These are phyloP conservation scores for Amphipoea lucens DNA, from an alignment of 2,888 invertebrate genomes.

Conservation along the genomic window DNA sequence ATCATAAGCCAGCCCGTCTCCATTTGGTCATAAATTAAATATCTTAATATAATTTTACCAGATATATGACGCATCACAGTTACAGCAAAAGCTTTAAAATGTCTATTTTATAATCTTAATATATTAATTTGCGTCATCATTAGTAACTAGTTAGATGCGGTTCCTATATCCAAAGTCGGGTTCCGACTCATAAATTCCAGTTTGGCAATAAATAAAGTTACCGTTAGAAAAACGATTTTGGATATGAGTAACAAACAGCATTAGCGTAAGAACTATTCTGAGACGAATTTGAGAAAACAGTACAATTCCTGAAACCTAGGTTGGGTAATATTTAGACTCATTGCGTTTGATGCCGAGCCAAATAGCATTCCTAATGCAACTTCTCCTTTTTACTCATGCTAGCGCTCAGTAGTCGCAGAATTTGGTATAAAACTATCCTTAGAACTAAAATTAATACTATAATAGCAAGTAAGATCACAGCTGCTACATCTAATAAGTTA, in stretches of 20 bases:
- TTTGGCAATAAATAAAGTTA: constrained; percentile 11
- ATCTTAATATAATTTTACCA: constrained; percentile 7
- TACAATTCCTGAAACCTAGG: constrained; percentile 25
- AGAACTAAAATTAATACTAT: constrained; percentile 70
- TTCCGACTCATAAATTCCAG: neutral
- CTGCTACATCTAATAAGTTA: constrained; percentile 80
- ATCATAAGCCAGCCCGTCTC: neutral
- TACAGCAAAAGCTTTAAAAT: constrained; percentile 1
- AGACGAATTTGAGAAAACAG: constrained; percentile 6
- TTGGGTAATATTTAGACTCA: constrained; percentile 12
- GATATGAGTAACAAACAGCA: neutral
- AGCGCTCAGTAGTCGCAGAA: constrained; percentile 73
- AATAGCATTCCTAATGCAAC: constrained; percentile 72
- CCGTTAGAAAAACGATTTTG: neutral
- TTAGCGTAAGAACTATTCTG: constrained; percentile 4
- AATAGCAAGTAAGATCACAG: constrained; percentile 71
- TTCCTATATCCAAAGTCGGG: neutral
- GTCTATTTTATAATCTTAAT: neutral
- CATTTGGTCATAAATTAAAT: neutral
- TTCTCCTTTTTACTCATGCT: constrained; percentile 79
- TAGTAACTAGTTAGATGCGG: neutral
- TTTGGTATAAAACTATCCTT: constrained; percentile 72
- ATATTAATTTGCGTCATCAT: constrained; percentile 1
- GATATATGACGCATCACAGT: neutral
- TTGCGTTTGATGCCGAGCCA: constrained; percentile 45